phyloP scores from a whole-genome alignment of 2,888 invertebrate species.

The Teinopalpus imperialis region DNA sequence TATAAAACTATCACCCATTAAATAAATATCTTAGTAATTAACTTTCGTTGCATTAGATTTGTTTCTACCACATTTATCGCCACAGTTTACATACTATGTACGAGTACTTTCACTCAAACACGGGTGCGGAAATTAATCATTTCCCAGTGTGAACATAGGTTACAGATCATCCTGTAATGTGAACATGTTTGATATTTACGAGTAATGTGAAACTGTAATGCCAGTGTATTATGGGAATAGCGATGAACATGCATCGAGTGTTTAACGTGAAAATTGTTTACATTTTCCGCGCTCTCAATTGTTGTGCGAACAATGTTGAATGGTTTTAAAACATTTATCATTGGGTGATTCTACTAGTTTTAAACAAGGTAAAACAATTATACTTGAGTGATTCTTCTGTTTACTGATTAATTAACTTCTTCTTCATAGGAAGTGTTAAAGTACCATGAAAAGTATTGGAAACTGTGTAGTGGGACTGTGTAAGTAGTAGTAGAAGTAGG shows the following conservation, averaged over 20 bases:
- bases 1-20: too few relatives aligned
- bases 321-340: slow-evolving; percentile 11
- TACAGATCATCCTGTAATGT: slow-evolving; percentile 34
- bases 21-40: too few relatives aligned
- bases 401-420: too few relatives aligned
- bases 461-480: too few relatives aligned
- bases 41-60: slow-evolving; percentile 2
- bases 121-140: slow-evolving; percentile 41
- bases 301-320: slow-evolving; percentile 11
- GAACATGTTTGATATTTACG: slow-evolving; percentile 32
- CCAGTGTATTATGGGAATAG: slow-evolving; percentile 30
- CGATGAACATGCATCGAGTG: slow-evolving; percentile 11
- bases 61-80: slow-evolving; percentile 7
- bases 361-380: too few relatives aligned
- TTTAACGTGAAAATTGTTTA: slow-evolving; percentile 17
- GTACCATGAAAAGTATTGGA: too few relatives aligned
- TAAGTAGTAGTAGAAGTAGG: too few relatives aligned
- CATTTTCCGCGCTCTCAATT: slow-evolving; percentile 15
- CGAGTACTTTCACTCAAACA: too few relatives aligned
- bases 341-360: not conserved
- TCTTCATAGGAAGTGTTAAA: too few relatives aligned
- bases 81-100: slow-evolving; percentile 22
- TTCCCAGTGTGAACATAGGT: slow-evolving; percentile 32
- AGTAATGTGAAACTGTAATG: slow-evolving; percentile 33
- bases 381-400: too few relatives aligned